Conservation (phyloP, 2,888 invertebrate genomes). For the Nomada ruficornis region DNA sequence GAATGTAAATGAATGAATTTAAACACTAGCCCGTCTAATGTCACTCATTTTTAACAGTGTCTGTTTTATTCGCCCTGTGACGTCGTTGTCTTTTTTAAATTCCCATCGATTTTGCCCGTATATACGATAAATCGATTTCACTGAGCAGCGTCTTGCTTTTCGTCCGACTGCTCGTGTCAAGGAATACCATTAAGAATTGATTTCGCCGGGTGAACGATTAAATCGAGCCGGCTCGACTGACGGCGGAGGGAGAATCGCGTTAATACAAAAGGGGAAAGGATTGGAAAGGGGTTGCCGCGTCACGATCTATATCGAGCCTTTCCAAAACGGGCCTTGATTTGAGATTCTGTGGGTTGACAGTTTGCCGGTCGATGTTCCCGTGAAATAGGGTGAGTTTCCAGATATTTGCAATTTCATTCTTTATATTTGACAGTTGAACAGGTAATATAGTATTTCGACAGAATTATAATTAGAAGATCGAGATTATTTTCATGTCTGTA, state of each 20-base stretch:
- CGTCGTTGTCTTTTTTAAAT: constrained; percentile 27
- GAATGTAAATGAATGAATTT: too few relatives aligned
- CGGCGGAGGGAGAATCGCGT: neutral
- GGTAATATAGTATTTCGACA: too few relatives aligned
- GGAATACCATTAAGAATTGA: constrained; percentile 10
- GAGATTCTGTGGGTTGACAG: neutral
- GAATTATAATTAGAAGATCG: too few relatives aligned
- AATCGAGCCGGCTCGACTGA: neutral
- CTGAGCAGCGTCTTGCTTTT: constrained; percentile 4
- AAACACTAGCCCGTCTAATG: constrained; percentile 23
- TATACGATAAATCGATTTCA: constrained; percentile 5
- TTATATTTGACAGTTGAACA: too few relatives aligned
- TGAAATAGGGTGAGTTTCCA: too few relatives aligned
- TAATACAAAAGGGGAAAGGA: neutral
- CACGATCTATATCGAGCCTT: neutral
- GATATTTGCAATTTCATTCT: too few relatives aligned
- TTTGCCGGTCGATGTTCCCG: neutral
- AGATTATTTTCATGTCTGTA: too few relatives aligned
- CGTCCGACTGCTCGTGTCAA: constrained; percentile 17
- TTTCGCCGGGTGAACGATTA: constrained; percentile 7
- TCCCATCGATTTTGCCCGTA: constrained; percentile 22
- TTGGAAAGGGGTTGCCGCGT: neutral
- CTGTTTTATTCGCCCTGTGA: too few relatives aligned
- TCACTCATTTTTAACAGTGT: constrained; percentile 15
- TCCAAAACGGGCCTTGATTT: neutral